Evolutionary conservation across 2,113 vertebrate species (phyloP).

Genomic region (Corythoichthys haematopterus): DNA sequence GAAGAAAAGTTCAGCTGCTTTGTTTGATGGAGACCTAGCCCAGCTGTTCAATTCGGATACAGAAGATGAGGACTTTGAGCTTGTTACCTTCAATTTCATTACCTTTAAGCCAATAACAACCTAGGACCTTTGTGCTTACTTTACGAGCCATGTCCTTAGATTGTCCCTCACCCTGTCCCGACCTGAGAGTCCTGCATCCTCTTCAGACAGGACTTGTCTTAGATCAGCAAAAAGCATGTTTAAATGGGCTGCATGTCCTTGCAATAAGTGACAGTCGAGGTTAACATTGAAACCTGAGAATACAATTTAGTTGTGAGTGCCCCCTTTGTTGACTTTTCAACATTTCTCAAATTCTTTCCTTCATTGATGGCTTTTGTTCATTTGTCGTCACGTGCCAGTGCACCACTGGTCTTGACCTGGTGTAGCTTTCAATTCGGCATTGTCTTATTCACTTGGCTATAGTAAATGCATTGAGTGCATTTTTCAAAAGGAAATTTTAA

Average conservation of each 20-base stretch:
- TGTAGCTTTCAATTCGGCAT: constrained; percentile 23
- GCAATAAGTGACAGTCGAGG: constrained; percentile 48
- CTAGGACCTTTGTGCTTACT: constrained; percentile 31
- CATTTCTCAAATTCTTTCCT: constrained; percentile 52
- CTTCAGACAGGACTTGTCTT: constrained; percentile 19
- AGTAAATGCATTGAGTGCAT: not conserved
- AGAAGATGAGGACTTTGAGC: not conserved
- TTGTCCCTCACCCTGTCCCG: constrained; percentile 21
- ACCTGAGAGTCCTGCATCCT: constrained; percentile 11
- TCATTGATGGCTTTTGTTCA: constrained; percentile 46
- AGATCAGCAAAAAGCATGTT: constrained; percentile 21
- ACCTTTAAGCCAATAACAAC: constrained; percentile 21
- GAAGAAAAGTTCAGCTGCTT: no score
- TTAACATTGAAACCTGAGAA: constrained; percentile 56
- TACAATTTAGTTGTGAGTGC: constrained; percentile 29
- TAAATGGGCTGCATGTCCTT: constrained; percentile 14
- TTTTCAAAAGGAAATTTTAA: not conserved
- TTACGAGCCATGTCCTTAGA: constrained; percentile 25
- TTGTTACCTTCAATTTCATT: constrained; percentile 38
- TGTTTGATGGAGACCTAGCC: no score
- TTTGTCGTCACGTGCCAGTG: constrained; percentile 38
- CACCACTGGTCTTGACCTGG: constrained; percentile 29
- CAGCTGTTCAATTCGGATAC: no score
- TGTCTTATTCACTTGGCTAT: constrained; percentile 9
- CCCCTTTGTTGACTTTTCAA: constrained; percentile 51